Percentiles rank a stretch among this genome's conserved stretches.
These are phyloP conservation scores for Drosophila cognata DNA, from an alignment of 2,888 invertebrate species.

Conservation along the genomic window DNA sequence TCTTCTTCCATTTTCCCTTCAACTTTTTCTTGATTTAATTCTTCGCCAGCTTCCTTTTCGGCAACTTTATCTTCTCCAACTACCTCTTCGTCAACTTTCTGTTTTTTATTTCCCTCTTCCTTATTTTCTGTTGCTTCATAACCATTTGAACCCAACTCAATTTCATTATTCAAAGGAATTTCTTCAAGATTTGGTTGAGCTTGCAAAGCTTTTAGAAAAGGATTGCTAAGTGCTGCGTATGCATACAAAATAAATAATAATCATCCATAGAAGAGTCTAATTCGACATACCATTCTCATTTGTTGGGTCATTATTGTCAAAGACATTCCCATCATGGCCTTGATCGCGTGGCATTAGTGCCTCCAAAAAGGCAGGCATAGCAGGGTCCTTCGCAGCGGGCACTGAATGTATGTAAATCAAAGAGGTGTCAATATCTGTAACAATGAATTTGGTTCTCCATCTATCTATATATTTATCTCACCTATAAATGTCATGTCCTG, in stretches of 20 bases:
- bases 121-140: neutral
- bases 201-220: slow-evolving; percentile 25
- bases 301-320: slow-evolving; percentile 14
- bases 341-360: slow-evolving; percentile 48
- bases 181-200: neutral
- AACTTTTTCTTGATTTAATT: neutral
- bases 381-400: neutral
- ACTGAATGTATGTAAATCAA: slow-evolving; percentile 3
- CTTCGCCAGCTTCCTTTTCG: neutral
- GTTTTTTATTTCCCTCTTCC: neutral
- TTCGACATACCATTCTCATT: slow-evolving; percentile 12
- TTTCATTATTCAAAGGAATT: neutral
- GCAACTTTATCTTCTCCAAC: neutral
- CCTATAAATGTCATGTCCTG: neutral
- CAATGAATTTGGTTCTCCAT: neutral
- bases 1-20: neutral
- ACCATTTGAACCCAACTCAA: neutral
- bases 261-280: neutral
- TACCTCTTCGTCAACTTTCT: neutral
- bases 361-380: slow-evolving; percentile 22
- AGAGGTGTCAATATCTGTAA: neutral
- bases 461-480: neutral
- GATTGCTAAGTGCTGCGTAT: neutral
- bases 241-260: neutral
- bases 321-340: slow-evolving; percentile 27